phyloP scores from a whole-genome alignment of 1,140 invertebrate species.

The Drosophila parvula region DNA sequence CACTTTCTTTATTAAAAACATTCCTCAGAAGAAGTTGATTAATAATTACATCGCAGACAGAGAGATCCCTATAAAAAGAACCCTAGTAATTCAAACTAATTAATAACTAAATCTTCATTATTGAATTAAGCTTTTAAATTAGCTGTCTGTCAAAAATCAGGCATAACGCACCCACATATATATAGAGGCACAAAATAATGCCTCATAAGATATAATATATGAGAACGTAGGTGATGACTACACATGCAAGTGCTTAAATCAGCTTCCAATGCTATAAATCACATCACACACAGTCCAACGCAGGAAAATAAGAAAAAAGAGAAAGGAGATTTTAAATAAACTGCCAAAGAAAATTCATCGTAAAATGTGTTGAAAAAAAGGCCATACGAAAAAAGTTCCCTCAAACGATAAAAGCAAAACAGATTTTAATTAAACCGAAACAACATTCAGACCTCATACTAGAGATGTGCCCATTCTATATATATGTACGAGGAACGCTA shows the following conservation, averaged over 20 bases:
- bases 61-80: background rate
- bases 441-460: constrained; percentile 49
- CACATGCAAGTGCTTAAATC: constrained; percentile 53
- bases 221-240: constrained; percentile 39
- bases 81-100: background rate
- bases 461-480: constrained; percentile 34
- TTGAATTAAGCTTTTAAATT: constrained; percentile 23
- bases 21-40: background rate
- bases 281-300: constrained; percentile 24
- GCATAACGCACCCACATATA: constrained; percentile 13
- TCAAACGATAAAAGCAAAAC: constrained; percentile 54
- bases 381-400: constrained; percentile 45
- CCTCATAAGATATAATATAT: constrained; percentile 26
- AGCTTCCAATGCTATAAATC: constrained; percentile 63
- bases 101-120: constrained; percentile 3
- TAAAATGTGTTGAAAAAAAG: constrained; percentile 69
- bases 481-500: constrained; percentile 45
- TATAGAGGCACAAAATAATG: constrained; percentile 23
- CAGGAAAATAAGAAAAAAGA: constrained; percentile 18
- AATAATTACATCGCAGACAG: background rate
- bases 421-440: constrained; percentile 78
- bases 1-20: background rate
- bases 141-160: constrained; percentile 18
- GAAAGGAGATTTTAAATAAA: constrained; percentile 40
- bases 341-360: constrained; percentile 56